phyloP scores from a whole-genome alignment of 2,113 vertebrate species.

The Saguinus imperator region DNA sequence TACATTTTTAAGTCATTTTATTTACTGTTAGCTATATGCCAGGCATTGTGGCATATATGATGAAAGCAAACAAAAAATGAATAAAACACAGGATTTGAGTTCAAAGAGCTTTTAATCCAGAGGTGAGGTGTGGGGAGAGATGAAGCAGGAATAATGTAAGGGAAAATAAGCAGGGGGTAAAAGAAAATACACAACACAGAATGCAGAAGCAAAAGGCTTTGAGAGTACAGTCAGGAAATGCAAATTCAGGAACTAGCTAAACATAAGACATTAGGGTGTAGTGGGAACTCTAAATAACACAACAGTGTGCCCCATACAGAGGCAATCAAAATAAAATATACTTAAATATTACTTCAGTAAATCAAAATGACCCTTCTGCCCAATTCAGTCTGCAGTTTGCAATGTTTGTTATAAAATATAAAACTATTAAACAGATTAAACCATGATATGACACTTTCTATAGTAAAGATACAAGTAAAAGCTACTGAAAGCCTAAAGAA shows the following conservation, averaged over 20 bases:
- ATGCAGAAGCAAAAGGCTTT: background rate
- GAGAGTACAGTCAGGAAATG: background rate
- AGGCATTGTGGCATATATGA: background rate
- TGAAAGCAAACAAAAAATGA: background rate
- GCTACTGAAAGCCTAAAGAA: background rate
- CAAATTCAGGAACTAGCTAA: background rate
- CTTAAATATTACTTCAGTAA: background rate
- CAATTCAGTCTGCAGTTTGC: background rate
- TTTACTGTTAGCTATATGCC: background rate
- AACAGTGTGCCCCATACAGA: accelerated
- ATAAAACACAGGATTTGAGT: background rate
- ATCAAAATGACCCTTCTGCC: background rate
- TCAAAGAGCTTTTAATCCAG: background rate
- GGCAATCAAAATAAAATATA: background rate
- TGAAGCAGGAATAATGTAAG: background rate
- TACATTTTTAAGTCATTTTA: background rate
- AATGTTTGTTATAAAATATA: background rate
- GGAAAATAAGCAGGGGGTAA: background rate
- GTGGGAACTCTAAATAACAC: background rate
- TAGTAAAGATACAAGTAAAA: background rate
- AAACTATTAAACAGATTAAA: background rate
- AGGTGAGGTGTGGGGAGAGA: background rate
- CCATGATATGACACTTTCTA: background rate
- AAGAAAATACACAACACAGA: background rate
- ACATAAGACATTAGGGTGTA: no score